phyloP scores from a whole-genome alignment of 2,888 invertebrate species.

The Zhengitettix transpicula region DNA sequence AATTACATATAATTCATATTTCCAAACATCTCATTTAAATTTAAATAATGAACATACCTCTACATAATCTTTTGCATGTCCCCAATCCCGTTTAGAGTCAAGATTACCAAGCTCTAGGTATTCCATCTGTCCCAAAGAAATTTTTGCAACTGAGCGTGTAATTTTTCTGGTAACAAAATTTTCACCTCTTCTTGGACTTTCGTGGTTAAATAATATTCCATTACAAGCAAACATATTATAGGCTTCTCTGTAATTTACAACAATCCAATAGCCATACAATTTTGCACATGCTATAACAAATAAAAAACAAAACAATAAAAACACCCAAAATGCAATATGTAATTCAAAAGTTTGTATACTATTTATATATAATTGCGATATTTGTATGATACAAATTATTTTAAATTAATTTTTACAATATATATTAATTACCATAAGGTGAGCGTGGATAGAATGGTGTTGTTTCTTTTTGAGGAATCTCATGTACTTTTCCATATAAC shows the following conservation, averaged over 20 bases:
- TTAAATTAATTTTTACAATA: too few species aligned
- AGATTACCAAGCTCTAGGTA: constrained; percentile 82
- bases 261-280: constrained; percentile 91
- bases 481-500: constrained; percentile 81
- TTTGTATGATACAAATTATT: too few species aligned
- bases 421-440: constrained; percentile 61
- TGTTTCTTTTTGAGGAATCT: constrained; percentile 84
- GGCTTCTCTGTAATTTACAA: constrained; percentile 87
- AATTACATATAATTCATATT: too few species aligned
- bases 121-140: constrained; percentile 71
- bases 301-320: not conserved
- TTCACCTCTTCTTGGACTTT: constrained; percentile 88
- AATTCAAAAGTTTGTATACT: not conserved
- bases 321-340: not conserved
- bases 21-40: too few species aligned
- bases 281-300: constrained; percentile 70
- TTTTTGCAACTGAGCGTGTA: constrained; percentile 93
- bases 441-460: constrained; percentile 94
- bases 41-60: constrained; percentile 33
- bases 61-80: constrained; percentile 90
- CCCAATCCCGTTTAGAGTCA: constrained; percentile 96
- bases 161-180: constrained; percentile 98
- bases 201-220: constrained; percentile 92
- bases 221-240: constrained; percentile 92
- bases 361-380: too few species aligned